These are phyloP conservation scores for Melieria omissa DNA, from an alignment of 2,888 invertebrate genomes.

Conservation along the genomic window DNA sequence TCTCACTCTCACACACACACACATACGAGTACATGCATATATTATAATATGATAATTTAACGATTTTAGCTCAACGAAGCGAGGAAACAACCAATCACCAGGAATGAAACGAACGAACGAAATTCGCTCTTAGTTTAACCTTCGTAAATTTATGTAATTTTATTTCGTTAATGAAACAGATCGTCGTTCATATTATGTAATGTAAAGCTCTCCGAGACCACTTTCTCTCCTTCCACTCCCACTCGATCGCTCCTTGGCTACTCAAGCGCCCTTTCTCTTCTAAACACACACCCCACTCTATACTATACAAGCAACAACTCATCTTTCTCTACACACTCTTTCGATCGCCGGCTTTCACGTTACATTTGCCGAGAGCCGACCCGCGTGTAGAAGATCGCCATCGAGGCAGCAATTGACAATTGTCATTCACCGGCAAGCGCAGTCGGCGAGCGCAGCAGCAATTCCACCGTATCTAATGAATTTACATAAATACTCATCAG, in stretches of 20 bases:
- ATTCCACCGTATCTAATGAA: constrained; percentile 19
- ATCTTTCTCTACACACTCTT: background rate
- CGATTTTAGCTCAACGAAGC: constrained; percentile 33
- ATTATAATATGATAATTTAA: constrained; percentile 12
- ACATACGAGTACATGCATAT: constrained; percentile 13
- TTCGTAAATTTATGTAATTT: constrained; percentile 11
- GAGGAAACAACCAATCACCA: constrained; percentile 20
- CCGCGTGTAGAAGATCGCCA: background rate
- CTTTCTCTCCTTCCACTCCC: constrained; percentile 5
- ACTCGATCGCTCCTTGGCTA: constrained; percentile 5
- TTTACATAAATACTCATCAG: background rate
- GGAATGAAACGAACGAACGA: constrained; percentile 29
- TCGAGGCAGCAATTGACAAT: background rate
- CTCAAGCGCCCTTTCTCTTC: background rate
- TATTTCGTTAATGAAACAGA: constrained; percentile 23
- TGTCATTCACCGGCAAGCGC: background rate
- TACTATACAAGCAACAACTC: no score
- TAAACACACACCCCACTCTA: background rate
- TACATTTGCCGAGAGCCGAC: background rate
- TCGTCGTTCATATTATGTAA: constrained; percentile 43
- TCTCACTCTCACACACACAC: constrained; percentile 11
- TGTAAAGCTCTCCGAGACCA: constrained; percentile 15
- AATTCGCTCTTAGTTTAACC: constrained; percentile 34
- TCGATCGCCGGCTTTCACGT: background rate
- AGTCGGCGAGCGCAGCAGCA: background rate